A percentile compares a stretch with the other conserved stretches of the same genome.
Conservation (phyloP, 2,113 vertebrate genomes). For the Cyphomyrus plagiostoma region DNA sequence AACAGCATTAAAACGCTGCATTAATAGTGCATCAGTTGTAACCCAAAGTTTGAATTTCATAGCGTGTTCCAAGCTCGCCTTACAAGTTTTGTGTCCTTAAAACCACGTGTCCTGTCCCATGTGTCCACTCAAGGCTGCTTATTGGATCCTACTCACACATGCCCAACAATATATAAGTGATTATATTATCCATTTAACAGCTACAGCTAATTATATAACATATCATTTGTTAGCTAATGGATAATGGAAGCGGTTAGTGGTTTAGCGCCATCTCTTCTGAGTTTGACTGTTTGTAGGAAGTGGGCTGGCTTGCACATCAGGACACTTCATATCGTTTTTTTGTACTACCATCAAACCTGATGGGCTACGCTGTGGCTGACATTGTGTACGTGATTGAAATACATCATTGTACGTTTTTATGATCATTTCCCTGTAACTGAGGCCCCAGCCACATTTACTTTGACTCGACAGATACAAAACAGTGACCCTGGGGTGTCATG, state of each 20-base stretch:
- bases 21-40: not conserved
- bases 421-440: not conserved
- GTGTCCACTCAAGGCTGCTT: not conserved
- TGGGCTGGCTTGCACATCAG: not conserved
- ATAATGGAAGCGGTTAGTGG: not conserved
- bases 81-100: not conserved
- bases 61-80: not conserved
- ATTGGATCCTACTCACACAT: not conserved
- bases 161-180: slow-evolving; percentile 5
- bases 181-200: slow-evolving; percentile 10
- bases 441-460: not conserved
- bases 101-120: not conserved
- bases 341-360: not conserved
- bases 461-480: not conserved
- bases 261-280: not conserved
- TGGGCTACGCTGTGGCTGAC: not conserved
- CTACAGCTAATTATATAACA: not conserved
- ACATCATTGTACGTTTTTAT: not conserved
- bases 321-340: not conserved
- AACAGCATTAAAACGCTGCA: not conserved
- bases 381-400: not conserved
- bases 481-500: not conserved
- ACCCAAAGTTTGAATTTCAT: not conserved
- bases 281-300: not conserved
- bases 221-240: slow-evolving; percentile 11